A percentile compares a stretch with the other conserved stretches of the same genome.
phyloP scores from a whole-genome alignment of 1,140 invertebrate genomes.

The Euura lappo region DNA sequence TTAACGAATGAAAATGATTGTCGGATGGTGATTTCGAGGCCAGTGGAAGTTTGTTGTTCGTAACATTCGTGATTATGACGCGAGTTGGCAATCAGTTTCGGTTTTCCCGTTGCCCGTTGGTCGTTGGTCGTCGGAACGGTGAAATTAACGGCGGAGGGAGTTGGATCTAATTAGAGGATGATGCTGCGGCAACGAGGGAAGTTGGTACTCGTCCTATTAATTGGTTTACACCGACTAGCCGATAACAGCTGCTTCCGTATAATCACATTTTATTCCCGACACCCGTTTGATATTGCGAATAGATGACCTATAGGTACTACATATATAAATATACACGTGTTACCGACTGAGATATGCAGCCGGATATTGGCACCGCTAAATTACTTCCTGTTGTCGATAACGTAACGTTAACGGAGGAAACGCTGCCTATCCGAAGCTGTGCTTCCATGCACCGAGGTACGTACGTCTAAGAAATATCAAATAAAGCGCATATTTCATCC shows the following conservation, averaged over 20 bases:
- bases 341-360: background rate
- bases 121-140: background rate
- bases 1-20: no score
- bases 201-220: background rate
- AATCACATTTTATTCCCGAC: background rate
- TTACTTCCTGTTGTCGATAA: conserved; percentile 1
- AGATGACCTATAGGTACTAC: background rate
- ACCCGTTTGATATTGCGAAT: background rate
- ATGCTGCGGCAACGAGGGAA: background rate
- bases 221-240: background rate
- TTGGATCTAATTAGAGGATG: background rate
- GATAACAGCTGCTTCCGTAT: conserved; percentile 4
- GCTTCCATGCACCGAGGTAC: no score
- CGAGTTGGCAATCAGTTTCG: background rate
- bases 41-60: background rate
- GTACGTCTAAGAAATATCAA: no score
- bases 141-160: background rate
- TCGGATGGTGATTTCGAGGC: background rate
- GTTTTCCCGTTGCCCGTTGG: background rate
- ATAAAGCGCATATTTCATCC: no score
- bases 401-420: no score
- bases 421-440: no score
- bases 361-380: background rate
- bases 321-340: background rate
- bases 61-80: background rate